Percentiles rank a stretch among this genome's conserved stretches.
phyloP scores from a whole-genome alignment of 2,113 vertebrate genomes.

The Perccottus glenii region DNA sequence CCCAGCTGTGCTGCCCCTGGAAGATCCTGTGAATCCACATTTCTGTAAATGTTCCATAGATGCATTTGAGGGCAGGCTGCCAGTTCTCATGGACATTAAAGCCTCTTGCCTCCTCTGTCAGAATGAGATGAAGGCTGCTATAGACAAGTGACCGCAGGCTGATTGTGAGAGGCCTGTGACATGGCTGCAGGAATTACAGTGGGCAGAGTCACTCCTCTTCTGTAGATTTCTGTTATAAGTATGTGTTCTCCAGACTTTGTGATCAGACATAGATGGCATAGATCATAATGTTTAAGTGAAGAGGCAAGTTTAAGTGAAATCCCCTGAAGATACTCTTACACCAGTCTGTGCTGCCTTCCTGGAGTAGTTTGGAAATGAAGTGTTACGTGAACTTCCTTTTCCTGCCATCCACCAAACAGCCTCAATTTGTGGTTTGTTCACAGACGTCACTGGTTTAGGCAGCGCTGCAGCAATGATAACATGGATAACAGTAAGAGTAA shows the following conservation, averaged over 20 bases:
- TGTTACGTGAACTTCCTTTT: slow-evolving; percentile 27
- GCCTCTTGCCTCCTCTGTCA: slow-evolving; percentile 46
- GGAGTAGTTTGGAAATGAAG: slow-evolving; percentile 28
- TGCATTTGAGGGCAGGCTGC: slow-evolving; percentile 39
- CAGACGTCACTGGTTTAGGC: slow-evolving; percentile 13
- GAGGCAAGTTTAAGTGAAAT: not conserved
- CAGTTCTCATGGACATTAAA: slow-evolving; percentile 62
- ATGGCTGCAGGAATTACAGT: slow-evolving; percentile 59
- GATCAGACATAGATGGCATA: slow-evolving; percentile 46
- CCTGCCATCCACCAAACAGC: not conserved
- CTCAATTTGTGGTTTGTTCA: slow-evolving; percentile 34
- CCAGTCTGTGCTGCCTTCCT: slow-evolving; percentile 34
- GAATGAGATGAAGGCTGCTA: slow-evolving; percentile 53
- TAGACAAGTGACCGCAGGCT: slow-evolving; percentile 61
- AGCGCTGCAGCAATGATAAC: slow-evolving; percentile 14
- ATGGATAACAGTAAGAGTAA: slow-evolving; percentile 5
- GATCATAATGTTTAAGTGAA: not conserved
- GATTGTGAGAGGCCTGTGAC: slow-evolving; percentile 65
- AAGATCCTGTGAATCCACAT: slow-evolving; percentile 12
- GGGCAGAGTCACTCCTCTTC: slow-evolving; percentile 46
- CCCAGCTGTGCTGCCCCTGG: too few species aligned
- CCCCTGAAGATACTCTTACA: slow-evolving; percentile 10
- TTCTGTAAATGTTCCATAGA: slow-evolving; percentile 40
- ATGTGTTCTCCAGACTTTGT: slow-evolving; percentile 40
- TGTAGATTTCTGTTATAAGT: too few species aligned